phyloP scores from a whole-genome alignment of 1,140 invertebrate genomes.

The Drosophila funebris region DNA sequence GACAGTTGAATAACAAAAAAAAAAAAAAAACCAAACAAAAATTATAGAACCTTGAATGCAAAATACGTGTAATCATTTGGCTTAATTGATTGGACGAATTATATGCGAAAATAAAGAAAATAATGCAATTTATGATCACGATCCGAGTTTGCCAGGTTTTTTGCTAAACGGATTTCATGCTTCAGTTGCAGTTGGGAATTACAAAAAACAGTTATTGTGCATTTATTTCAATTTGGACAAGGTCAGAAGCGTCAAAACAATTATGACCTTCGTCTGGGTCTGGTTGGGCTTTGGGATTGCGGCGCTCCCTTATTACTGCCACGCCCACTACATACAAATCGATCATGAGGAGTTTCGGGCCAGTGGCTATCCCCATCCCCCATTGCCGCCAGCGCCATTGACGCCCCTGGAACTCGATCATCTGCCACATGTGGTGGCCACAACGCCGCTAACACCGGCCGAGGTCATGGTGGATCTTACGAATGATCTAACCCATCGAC shows the following conservation, averaged over 20 bases:
- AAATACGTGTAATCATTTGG: constrained; percentile 18
- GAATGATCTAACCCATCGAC: constrained; percentile 89
- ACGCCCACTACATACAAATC: constrained; percentile 75
- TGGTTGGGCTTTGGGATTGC: constrained; percentile 1
- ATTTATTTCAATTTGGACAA: constrained; percentile 56
- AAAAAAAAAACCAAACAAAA: constrained; percentile 13
- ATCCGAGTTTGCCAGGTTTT: constrained; percentile 51
- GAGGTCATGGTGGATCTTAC: constrained; percentile 91
- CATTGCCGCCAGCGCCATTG: constrained; percentile 58
- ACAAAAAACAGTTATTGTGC: constrained; percentile 63
- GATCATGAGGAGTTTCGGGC: constrained; percentile 76
- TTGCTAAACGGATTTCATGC: constrained; percentile 51
- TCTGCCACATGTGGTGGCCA: constrained; percentile 54
- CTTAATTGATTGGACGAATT: constrained; percentile 58
- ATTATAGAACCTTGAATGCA: constrained; percentile 64
- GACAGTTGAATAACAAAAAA: constrained; percentile 48
- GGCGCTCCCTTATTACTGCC: neutral
- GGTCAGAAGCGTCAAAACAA: constrained; percentile 40
- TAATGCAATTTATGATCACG: constrained; percentile 69
- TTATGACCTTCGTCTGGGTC: constrained; percentile 28
- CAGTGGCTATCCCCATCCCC: constrained; percentile 69
- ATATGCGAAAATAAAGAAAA: constrained; percentile 51
- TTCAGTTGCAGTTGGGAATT: constrained; percentile 25
- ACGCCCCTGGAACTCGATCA: constrained; percentile 58
- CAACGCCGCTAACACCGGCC: constrained; percentile 84